Evolutionary conservation across 2,888 invertebrate species (phyloP).

Genomic region (Lasioglossum pauxillum): DNA sequence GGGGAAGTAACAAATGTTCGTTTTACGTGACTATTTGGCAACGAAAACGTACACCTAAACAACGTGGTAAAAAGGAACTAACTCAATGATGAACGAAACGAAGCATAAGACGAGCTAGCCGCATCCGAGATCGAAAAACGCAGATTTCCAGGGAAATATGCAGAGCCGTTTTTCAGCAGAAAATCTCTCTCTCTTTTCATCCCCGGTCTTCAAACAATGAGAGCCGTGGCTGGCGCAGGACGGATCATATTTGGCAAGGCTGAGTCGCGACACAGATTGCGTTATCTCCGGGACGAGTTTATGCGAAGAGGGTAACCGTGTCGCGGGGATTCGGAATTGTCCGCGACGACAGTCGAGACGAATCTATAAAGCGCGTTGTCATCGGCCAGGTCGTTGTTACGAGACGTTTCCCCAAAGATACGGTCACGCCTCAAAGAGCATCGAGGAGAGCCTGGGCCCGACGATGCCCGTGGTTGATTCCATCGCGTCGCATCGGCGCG

Average conservation of each 20-base stretch:
- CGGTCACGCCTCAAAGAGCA: background rate
- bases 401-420: constrained; percentile 13
- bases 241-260: background rate
- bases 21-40: background rate
- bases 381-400: constrained; percentile 23
- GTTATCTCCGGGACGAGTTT: constrained; percentile 15
- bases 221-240: background rate
- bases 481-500: background rate
- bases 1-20: background rate
- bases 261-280: constrained; percentile 6
- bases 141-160: background rate
- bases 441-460: constrained; percentile 1
- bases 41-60: background rate
- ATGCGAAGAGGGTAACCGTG: background rate
- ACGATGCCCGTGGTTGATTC: constrained; percentile 39
- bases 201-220: background rate
- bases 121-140: background rate
- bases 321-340: constrained; percentile 10
- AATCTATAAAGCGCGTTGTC: constrained; percentile 17
- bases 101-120: background rate
- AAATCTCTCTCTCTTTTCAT: background rate
- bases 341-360: background rate
- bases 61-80: too few relatives aligned
- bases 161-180: background rate
- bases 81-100: background rate